Percentiles rank a stretch among this genome's conserved stretches.
These are phyloP conservation scores for Campylomormyrus tamandua DNA, from an alignment of 2,113 vertebrate species.

Conservation along the genomic window DNA sequence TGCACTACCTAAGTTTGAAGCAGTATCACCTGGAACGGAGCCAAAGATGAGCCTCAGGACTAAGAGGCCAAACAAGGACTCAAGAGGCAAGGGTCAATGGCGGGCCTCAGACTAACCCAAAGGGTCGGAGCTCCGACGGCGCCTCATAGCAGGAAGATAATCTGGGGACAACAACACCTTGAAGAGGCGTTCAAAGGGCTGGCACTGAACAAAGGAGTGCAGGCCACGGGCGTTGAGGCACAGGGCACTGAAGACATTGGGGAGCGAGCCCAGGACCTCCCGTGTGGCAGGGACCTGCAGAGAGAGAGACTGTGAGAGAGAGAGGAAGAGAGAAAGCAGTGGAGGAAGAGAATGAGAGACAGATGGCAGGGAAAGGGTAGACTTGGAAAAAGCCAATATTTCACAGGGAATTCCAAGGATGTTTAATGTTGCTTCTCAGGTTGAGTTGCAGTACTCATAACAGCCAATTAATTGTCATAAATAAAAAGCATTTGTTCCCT, in stretches of 20 bases:
- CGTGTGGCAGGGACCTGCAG: conserved; percentile 85
- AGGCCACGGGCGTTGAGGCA: conserved; percentile 90
- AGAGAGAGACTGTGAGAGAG: conserved; percentile 33
- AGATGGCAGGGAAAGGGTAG: conserved; percentile 20
- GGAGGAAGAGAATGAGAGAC: conserved; percentile 29
- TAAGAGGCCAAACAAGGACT: not conserved
- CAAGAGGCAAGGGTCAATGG: not conserved
- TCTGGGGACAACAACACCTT: conserved; percentile 95
- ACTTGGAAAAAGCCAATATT: conserved; percentile 24
- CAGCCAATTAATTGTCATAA: not conserved
- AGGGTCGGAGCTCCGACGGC: conserved; percentile 86
- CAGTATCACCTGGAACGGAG: conserved; percentile 75
- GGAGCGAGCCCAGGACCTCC: conserved; percentile 88
- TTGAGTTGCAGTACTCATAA: not conserved
- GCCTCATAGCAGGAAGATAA: conserved; percentile 89
- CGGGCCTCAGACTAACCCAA: conserved; percentile 64
- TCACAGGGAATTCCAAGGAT: conserved; percentile 22
- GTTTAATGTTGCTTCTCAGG: not conserved
- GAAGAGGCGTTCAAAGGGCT: conserved; percentile 93
- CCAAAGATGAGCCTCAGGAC: not conserved
- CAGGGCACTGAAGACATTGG: conserved; percentile 92
- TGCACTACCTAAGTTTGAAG: conserved; percentile 90
- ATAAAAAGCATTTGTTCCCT: not conserved
- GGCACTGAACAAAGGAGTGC: conserved; percentile 92
- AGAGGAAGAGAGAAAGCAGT: conserved; percentile 25